A percentile compares a stretch with the other conserved stretches of the same genome.
These are phyloP conservation scores for Vultur gryphus DNA, from an alignment of 2,797 vertebrate species.

Conservation along the genomic window DNA sequence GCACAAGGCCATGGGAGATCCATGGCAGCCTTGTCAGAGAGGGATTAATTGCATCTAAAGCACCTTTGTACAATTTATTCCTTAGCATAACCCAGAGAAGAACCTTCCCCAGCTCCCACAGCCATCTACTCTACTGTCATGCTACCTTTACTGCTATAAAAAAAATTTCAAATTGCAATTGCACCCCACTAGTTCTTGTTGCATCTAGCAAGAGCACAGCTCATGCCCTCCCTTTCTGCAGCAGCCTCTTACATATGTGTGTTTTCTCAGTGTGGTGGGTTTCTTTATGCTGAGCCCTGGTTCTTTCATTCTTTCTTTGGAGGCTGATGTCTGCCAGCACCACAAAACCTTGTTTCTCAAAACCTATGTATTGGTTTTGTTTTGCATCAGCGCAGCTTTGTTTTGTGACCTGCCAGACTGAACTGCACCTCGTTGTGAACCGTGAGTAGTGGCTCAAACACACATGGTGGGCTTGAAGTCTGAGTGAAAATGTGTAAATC, in stretches of 20 bases:
- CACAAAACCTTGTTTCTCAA: not conserved
- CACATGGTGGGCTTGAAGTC: accelerated
- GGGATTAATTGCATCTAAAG: not conserved
- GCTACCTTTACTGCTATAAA: not conserved
- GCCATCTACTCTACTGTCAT: not conserved
- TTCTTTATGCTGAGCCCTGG: not conserved
- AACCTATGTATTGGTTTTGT: not conserved
- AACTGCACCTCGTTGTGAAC: accelerated
- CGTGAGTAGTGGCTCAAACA: not conserved
- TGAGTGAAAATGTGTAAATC: not conserved
- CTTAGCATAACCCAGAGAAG: not conserved
- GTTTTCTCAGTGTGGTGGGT: not conserved
- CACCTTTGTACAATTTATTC: not conserved
- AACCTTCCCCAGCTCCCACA: not conserved
- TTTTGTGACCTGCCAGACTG: not conserved
- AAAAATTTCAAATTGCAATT: not conserved
- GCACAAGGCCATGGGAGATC: not conserved
- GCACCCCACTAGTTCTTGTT: not conserved
- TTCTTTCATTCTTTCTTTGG: not conserved
- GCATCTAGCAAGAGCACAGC: not conserved
- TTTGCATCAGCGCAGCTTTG: accelerated
- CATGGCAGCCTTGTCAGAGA: not conserved
- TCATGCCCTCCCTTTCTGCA: not conserved
- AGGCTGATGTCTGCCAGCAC: not conserved
- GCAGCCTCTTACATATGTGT: accelerated